Evolutionary conservation across 2,888 invertebrate species (phyloP), one percentile per base, ranked within the genome.

Genomic region (Drosophila anceps): DNA sequence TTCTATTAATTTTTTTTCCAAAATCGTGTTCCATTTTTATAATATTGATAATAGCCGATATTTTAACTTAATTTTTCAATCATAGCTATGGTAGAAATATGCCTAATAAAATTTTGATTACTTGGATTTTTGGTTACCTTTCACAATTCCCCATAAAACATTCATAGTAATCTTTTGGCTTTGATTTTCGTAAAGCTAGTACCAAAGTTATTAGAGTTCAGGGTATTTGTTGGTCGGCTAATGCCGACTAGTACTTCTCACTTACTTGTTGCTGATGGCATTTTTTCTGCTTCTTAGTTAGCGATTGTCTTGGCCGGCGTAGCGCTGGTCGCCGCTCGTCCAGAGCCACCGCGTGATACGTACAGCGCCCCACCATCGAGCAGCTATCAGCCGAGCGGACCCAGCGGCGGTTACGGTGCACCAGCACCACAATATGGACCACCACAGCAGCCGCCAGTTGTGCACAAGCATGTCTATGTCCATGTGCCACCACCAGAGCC

Each of bases 401-500:
- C 92, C 37, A 90, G 91, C 62, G 87, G 90, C 29, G 83, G 90
- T 66, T 95, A 95, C 91, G 94, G 95, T 48, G 94, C 95, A 27
- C 95, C 95, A 10, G 93, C 94, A 12, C 92, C 93, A 4, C 94
- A 95, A 3, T 96, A 96, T 87, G 96, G 96, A 20, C 95, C 96
- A 9, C 96, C 96, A 1, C 94, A 94, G 73, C 96, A 95, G 88
- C 95, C 95, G 69, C 96, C 97, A 63, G 96, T 96, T 44, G 95
- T 97, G 59, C 97, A 97, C 93, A 98, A 98, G 92, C 97, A 97
- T 92, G 97, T 98, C 15, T 98, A 97, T 93, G 97, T 98, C 20
- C 97, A 97, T 93, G 97, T 97, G 20, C 97, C 97, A 55, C 97
- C 97, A 65, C 97, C 97, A 88, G 97, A 97, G 93, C 96, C 96